Percentiles rank a stretch among this genome's conserved stretches.
Evolutionary conservation across 2,797 vertebrate genomes (phyloP).

Genomic region (Philypnodon macrostomus): DNA sequence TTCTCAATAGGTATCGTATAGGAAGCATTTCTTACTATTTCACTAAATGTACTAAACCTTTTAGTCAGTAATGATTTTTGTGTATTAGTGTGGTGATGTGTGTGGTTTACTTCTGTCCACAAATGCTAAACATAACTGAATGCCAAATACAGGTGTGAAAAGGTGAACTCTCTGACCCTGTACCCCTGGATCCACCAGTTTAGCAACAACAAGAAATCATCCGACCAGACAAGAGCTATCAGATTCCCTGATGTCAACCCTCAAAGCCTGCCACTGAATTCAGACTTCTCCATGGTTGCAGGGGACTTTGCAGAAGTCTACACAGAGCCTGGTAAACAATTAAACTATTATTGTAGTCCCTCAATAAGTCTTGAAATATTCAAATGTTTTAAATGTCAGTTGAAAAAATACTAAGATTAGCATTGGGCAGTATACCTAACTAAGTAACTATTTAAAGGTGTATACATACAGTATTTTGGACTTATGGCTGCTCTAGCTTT

Average conservation of each 20-base stretch:
- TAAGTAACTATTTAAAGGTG: too few relatives aligned
- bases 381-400: too few relatives aligned
- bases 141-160: constrained; percentile 84
- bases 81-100: neutral
- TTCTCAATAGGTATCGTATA: constrained; percentile 90
- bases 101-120: constrained; percentile 2
- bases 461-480: too few relatives aligned
- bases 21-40: too few relatives aligned
- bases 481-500: too few relatives aligned
- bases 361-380: too few relatives aligned
- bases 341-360: neutral
- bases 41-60: too few relatives aligned
- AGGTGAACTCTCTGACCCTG: constrained; percentile 88
- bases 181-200: constrained; percentile 99
- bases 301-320: constrained; percentile 98
- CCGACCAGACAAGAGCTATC: constrained; percentile 91
- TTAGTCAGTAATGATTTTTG: too few relatives aligned
- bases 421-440: too few relatives aligned
- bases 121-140: constrained; percentile 12
- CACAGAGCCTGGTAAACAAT: constrained; percentile 79
- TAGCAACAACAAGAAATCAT: constrained; percentile 95
- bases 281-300: constrained; percentile 98
- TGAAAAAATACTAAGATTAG: too few relatives aligned
- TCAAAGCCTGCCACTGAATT: constrained; percentile 85
- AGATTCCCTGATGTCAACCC: constrained; percentile 94